Evolutionary conservation across 2,797 vertebrate genomes (phyloP).

Genomic region (Mormyrops attenuatus): DNA sequence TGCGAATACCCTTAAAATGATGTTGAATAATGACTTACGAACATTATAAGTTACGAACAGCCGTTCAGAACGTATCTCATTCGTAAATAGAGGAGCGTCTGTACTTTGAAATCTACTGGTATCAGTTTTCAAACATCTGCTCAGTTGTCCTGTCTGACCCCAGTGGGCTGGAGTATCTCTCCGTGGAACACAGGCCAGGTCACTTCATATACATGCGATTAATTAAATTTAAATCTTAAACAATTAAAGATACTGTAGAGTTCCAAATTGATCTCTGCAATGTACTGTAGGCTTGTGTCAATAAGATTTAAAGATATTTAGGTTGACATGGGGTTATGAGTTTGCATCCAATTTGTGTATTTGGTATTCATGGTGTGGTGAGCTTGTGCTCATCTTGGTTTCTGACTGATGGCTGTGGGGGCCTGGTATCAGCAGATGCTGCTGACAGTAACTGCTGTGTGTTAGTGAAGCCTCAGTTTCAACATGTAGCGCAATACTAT

Average conservation of each 20-base stretch:
- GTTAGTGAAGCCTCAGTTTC: neutral
- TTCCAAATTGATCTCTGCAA: conserved; percentile 33
- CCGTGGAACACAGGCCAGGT: neutral
- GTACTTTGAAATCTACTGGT: neutral
- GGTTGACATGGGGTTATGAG: conserved; percentile 56
- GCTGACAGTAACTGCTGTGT: neutral
- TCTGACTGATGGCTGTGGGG: neutral
- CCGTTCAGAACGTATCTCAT: too few relatives aligned
- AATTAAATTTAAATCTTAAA: neutral
- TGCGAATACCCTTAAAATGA: too few relatives aligned
- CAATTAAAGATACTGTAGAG: conserved; percentile 25
- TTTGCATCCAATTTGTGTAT: conserved; percentile 52
- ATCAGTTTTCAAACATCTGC: neutral
- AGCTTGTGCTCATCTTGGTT: neutral
- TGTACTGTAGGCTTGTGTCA: conserved; percentile 42
- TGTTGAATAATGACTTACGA: too few relatives aligned
- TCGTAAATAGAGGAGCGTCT: too few relatives aligned
- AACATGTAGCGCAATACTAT: neutral
- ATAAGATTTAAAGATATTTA: conserved; percentile 39
- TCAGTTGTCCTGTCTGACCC: neutral
- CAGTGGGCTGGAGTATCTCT: neutral
- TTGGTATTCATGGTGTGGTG: conserved; percentile 13
- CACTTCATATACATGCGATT: neutral
- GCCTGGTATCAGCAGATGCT: neutral
- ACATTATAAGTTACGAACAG: too few relatives aligned